Base-by-base conservation (phyloP, 1,140 invertebrate species). In the Drusus annulatus region DNA sequence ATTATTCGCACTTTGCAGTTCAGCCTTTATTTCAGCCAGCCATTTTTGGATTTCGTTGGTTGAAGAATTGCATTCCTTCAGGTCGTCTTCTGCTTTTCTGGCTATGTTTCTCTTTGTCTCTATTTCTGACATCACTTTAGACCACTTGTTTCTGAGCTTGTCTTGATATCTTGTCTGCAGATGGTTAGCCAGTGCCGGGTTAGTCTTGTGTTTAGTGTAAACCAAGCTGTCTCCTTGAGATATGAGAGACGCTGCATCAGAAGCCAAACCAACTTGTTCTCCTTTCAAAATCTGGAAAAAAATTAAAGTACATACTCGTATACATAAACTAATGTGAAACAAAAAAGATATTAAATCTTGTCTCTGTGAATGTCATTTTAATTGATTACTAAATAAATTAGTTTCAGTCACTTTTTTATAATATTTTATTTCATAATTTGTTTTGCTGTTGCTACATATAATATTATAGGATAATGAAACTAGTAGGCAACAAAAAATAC, bases 201-300 rank as follows among this genome's bases (percentile, higher is more conserved):
- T 90, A 65, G 86, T 85, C 69, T 86, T 88, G 84, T 94, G 93
- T 78, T 84, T 86, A 2, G 80, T 85, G 79, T 88, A 89, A 31
- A 95, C 93, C 45, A 96, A 87, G 58, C 93, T 93, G 85, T 96
- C 95, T 1, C 95, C 95, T 85, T 92, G 92, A 15, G 94, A 95
- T 60, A 96, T 96, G 17, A 96, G 87, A 58, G 93, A 92, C 13
- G 95, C 94, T 71, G 94, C 94, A 86, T 96, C 95, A 0, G 95
- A 94, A 6, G 95, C 94, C 74, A 96, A 86, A 62, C 88, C 88
- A 31, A 91, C 92, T 45, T 93, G 85, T 86, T 94, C 93, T 80
- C 90, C 88, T 82, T 94, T 93, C 45, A 94, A 84, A 68, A 93
- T 89, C 93, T 93, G 79, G 7, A 78, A 84, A 78, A 84, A 78